Base-by-base conservation (phyloP, 2,113 vertebrate genomes). In the Oophaga pumilio region DNA sequence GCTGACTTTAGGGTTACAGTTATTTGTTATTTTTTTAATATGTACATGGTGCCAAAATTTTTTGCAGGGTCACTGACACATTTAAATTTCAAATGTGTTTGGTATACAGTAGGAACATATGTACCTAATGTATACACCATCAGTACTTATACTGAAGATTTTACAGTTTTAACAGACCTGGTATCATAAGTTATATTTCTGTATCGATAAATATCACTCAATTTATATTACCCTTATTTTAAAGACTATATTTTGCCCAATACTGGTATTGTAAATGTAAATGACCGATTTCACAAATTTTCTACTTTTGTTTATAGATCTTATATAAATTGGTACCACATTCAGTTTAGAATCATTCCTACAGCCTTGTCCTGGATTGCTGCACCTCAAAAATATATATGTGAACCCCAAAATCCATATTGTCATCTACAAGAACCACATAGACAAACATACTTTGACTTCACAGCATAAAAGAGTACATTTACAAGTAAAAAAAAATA, bases 331-430 rank as follows among this genome's bases (percentile, higher is more conserved):
- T 71, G 68, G 66, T 69, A 69, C 1, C 68, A 71, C 69, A 20
- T 50, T 33, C 28, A 15, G 7, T 18, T 50, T 50, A 22, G 33
- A 49, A 43, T 20, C 20, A 43, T 43, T 69, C 69, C 15, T 73
- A 73, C 28, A 50, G 71, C 71, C 71, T 74, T 74, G 71, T 74
- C 43, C 33, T 74, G 18, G 71, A 74, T 74, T 74, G 71, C 71
- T 74, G 71, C 71, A 74, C 17, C 28, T 18, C 18, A 9, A 24
- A 66, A n/a, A 24, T 14, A 17, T 18, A 49, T 22, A 50, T 73
- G 15, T 71, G 24, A 49, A 73, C 28, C 49, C 33, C 2, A 49
- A 50, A 74, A 22, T 6, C 15, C 9, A 18, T 13, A 69, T 33
- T 69, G 28, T 15, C 7, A 7, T 69, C 68, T 69, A 33, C 28